These are phyloP conservation scores for Calidris pugnax DNA, from an alignment of 2,113 vertebrate species.

Conservation along the genomic window DNA sequence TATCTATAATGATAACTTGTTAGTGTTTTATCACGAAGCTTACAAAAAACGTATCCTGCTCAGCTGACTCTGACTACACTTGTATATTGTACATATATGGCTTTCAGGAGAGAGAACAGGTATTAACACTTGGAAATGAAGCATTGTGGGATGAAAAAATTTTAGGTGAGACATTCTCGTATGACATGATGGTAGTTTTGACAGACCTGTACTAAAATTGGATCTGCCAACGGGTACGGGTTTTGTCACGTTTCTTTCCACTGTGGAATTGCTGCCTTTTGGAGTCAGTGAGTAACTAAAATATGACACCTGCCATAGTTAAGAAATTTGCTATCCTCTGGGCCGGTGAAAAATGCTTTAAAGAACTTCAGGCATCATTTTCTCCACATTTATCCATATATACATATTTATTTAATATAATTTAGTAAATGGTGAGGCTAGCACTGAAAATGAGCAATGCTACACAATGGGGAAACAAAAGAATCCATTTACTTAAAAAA, in stretches of 20 bases:
- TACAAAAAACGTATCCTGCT: not conserved
- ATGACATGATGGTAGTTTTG: not conserved
- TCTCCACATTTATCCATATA: not conserved
- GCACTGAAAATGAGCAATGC: not conserved
- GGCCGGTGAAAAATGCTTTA: not conserved
- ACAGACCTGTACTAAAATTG: not conserved
- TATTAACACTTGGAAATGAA: not conserved
- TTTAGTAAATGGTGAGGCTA: not conserved
- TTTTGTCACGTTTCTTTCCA: not conserved
- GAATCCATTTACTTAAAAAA: not conserved
- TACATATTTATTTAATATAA: not conserved
- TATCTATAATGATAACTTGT: not conserved
- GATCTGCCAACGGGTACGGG: accelerated
- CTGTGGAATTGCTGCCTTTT: not conserved
- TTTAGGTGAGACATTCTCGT: not conserved
- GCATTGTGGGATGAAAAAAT: not conserved
- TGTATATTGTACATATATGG: not conserved
- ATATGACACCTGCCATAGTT: not conserved
- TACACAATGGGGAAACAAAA: not conserved
- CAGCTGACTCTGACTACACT: not conserved
- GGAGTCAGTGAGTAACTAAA: not conserved
- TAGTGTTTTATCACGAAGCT: not conserved
- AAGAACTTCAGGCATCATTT: not conserved
- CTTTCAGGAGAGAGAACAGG: not conserved
- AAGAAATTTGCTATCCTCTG: not conserved